These are phyloP conservation scores for Coregonus ussuriensis DNA, from an alignment of 2,797 vertebrate genomes.

Conservation along the genomic window DNA sequence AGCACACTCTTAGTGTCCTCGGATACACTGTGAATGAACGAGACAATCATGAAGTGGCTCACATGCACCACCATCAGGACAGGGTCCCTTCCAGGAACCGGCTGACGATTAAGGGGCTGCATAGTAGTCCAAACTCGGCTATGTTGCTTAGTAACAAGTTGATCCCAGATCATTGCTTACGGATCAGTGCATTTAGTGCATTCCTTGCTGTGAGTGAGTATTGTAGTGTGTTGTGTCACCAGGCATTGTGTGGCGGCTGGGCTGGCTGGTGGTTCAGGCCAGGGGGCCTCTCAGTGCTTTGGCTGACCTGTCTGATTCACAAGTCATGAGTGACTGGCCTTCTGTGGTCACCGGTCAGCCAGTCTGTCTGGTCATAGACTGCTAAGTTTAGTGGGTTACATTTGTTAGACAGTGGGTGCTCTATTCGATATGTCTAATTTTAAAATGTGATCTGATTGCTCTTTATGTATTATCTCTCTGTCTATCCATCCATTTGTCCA, in stretches of 20 bases:
- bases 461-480: conserved; percentile 1
- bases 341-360: background rate
- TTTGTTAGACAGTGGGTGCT: background rate
- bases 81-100: background rate
- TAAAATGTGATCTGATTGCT: too few species aligned
- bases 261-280: background rate
- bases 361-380: background rate
- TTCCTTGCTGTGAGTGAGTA: background rate
- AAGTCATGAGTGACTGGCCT: background rate
- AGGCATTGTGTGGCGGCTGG: background rate
- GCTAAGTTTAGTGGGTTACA: background rate
- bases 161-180: conserved; percentile 2
- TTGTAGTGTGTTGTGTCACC: background rate
- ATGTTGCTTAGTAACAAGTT: conserved; percentile 8
- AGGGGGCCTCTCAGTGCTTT: conserved; percentile 1
- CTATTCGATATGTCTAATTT: background rate
- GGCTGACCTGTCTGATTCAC: background rate
- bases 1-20: background rate
- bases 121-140: background rate
- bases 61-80: background rate
- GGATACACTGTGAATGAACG: background rate
- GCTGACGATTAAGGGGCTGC: background rate
- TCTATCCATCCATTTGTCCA: conserved; percentile 39
- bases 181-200: conserved; percentile 8
- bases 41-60: background rate